Conservation (phyloP, 2,888 invertebrate genomes). For the Melangyna quadrimaculata region DNA sequence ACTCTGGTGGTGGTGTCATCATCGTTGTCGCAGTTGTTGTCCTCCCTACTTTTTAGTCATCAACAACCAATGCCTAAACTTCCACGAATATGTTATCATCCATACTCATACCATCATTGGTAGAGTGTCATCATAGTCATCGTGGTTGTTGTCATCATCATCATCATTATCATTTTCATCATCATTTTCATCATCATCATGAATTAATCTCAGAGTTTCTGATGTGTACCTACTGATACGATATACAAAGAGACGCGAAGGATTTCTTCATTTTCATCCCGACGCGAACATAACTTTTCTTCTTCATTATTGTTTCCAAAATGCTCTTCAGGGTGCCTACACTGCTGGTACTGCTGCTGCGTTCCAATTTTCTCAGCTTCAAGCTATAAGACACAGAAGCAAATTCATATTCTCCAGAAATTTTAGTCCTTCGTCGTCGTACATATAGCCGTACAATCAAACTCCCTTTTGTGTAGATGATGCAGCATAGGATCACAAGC, state of each 20-base stretch:
- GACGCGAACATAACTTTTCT: slow-evolving; percentile 57
- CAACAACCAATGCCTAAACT: slow-evolving; percentile 6
- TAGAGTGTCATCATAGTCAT: slow-evolving; percentile 28
- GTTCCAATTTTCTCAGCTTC: slow-evolving; percentile 63
- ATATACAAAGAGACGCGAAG: slow-evolving; percentile 16
- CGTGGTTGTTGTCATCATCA: slow-evolving; percentile 3
- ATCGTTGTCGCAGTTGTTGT: background rate
- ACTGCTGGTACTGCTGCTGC: slow-evolving; percentile 16
- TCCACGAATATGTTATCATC: background rate
- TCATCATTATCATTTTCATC: slow-evolving; percentile 23
- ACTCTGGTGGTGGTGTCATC: slow-evolving; percentile 5
- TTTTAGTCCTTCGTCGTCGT: slow-evolving; percentile 3
- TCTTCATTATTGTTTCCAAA: slow-evolving; percentile 67
- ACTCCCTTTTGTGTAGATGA: slow-evolving; percentile 41
- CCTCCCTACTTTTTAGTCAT: background rate
- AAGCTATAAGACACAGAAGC: slow-evolving; percentile 32
- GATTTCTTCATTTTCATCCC: slow-evolving; percentile 56
- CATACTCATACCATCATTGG: background rate
- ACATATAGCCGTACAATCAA: background rate
- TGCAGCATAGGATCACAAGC: slow-evolving; percentile 3
- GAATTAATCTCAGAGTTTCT: slow-evolving; percentile 16
- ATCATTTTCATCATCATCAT: slow-evolving; percentile 23
- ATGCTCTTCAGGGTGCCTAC: slow-evolving; percentile 56
- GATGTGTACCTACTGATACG: background rate
- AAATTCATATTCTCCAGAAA: slow-evolving; percentile 23